phyloP scores from a whole-genome alignment of 1,140 invertebrate species.

The Drosophila nasuta region DNA sequence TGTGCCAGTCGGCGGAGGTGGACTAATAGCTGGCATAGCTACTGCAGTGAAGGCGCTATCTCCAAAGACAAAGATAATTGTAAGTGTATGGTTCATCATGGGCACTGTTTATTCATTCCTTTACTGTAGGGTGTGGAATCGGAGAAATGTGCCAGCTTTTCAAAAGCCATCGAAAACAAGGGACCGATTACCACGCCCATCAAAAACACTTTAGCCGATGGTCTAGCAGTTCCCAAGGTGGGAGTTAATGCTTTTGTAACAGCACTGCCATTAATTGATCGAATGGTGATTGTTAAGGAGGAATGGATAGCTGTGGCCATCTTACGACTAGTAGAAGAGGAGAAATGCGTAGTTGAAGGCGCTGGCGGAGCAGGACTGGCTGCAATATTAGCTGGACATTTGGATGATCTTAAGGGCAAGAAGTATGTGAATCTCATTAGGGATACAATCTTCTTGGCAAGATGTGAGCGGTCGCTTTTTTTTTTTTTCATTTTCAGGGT shows the following conservation, averaged over 20 bases:
- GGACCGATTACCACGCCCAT: conserved; percentile 89
- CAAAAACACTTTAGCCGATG: conserved; percentile 94
- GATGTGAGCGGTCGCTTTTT: neutral
- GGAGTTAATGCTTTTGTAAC: conserved; percentile 95
- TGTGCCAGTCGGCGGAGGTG: conserved; percentile 95
- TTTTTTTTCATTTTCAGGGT: conserved; percentile 85
- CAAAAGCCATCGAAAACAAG: conserved; percentile 89
- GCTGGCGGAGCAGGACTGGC: conserved; percentile 95
- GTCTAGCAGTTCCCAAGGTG: conserved; percentile 94
- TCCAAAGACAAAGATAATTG: conserved; percentile 91
- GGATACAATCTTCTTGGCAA: neutral
- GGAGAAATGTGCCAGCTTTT: conserved; percentile 94
- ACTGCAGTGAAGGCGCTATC: conserved; percentile 94
- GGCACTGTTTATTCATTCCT: neutral
- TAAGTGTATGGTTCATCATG: conserved; percentile 78
- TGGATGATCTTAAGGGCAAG: conserved; percentile 94
- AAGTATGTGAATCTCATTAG: conserved; percentile 86
- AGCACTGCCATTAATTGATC: conserved; percentile 91
- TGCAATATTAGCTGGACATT: conserved; percentile 92
- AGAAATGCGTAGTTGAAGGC: conserved; percentile 97
- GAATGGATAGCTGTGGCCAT: conserved; percentile 96
- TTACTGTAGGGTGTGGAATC: conserved; percentile 93
- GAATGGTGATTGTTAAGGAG: conserved; percentile 93
- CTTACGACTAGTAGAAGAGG: conserved; percentile 93
- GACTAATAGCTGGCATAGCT: conserved; percentile 94